Evolutionary conservation across 2,797 vertebrate species (phyloP).

Genomic region (Hozukius guyotensis): DNA sequence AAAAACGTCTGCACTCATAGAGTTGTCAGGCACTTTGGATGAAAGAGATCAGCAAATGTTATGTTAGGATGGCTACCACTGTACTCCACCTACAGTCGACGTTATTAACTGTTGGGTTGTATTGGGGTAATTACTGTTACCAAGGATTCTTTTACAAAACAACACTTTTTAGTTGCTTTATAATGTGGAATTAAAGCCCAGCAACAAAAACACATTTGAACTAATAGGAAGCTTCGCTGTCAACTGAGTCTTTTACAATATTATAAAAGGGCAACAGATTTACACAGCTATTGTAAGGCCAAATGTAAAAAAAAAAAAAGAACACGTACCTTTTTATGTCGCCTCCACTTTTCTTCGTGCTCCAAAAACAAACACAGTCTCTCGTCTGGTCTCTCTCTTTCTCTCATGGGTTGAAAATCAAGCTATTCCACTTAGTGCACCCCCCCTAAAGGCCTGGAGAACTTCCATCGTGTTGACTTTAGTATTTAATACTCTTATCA

Average conservation of each 20-base stretch:
- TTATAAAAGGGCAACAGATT: background rate
- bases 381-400: background rate
- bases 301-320: background rate
- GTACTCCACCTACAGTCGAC: slow-evolving; percentile 16
- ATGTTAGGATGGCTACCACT: slow-evolving; percentile 31
- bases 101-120: slow-evolving; percentile 11
- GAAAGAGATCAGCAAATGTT: slow-evolving; percentile 32
- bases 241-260: background rate
- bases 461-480: background rate
- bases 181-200: background rate
- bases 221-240: background rate
- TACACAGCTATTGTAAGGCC: background rate
- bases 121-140: slow-evolving; percentile 11
- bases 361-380: background rate
- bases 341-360: background rate
- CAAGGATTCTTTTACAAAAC: background rate
- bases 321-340: background rate
- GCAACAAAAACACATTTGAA: background rate
- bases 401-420: background rate
- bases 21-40: slow-evolving; percentile 9
- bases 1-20: slow-evolving; percentile 8
- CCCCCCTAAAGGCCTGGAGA: background rate
- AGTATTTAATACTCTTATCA: too few relatives aligned
- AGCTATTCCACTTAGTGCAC: background rate
- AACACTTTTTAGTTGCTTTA: background rate